Evolutionary conservation across 2,797 vertebrate species (phyloP).

Genomic region (Dendrocincla fuliginosa): DNA sequence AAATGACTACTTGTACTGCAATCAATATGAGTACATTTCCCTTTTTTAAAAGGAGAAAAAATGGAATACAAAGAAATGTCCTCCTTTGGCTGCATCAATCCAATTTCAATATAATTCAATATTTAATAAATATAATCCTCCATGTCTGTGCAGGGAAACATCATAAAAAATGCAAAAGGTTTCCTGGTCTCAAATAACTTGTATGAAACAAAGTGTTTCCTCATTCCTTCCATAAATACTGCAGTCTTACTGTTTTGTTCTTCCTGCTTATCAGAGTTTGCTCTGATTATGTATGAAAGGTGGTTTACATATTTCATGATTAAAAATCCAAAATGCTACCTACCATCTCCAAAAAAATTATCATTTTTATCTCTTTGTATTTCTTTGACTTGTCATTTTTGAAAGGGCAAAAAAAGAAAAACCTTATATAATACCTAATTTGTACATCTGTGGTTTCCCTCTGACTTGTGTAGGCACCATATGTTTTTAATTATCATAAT

Average conservation of each 20-base stretch:
- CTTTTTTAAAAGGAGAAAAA: slow-evolving; percentile 65
- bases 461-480: slow-evolving; percentile 84
- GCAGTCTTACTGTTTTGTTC: slow-evolving; percentile 1
- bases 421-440: slow-evolving; percentile 87
- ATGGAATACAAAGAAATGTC: slow-evolving; percentile 69
- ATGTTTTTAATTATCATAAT: slow-evolving; percentile 95
- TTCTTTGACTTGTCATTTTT: slow-evolving; percentile 63
- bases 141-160: slow-evolving; percentile 66
- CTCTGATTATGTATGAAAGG: slow-evolving; percentile 53
- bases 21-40: slow-evolving; percentile 75
- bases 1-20: slow-evolving; percentile 71
- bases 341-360: slow-evolving; percentile 38
- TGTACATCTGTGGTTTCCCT: slow-evolving; percentile 86
- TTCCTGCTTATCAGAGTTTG: slow-evolving; percentile 28
- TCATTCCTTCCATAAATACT: slow-evolving; percentile 71
- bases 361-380: slow-evolving; percentile 65
- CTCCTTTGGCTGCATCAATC: slow-evolving; percentile 72
- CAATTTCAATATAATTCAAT: slow-evolving; percentile 77
- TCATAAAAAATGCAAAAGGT: slow-evolving; percentile 75
- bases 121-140: slow-evolving; percentile 78
- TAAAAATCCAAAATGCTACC: slow-evolving; percentile 66
- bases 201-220: slow-evolving; percentile 51
- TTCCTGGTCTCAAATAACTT: slow-evolving; percentile 65
- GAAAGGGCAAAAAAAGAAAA: slow-evolving; percentile 77
- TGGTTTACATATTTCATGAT: slow-evolving; percentile 69